phyloP scores from a whole-genome alignment of 2,797 vertebrate genomes.

The Brachyrhaphis roseni region DNA sequence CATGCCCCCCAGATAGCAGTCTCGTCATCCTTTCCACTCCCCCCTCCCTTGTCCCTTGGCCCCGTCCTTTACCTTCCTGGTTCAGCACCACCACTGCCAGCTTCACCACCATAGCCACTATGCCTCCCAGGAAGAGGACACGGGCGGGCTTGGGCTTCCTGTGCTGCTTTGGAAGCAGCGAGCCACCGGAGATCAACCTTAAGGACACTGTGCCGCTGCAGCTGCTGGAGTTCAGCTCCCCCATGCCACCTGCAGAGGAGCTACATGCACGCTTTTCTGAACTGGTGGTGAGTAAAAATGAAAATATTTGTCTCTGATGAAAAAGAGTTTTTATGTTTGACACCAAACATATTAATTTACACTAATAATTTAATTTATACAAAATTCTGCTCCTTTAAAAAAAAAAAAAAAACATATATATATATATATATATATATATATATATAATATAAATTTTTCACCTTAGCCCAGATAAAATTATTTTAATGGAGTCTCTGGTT shows the following conservation, averaged over 20 bases:
- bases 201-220: conserved; percentile 94
- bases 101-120: conserved; percentile 69
- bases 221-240: conserved; percentile 93
- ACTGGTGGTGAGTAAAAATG: conserved; percentile 90
- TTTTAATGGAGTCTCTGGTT: not conserved
- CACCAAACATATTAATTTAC: not conserved
- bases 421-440: too few relatives aligned
- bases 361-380: not conserved
- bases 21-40: conserved; percentile 58
- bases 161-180: conserved; percentile 92
- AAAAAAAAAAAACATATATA: too few relatives aligned
- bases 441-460: not conserved
- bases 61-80: conserved; percentile 55
- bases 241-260: conserved; percentile 92
- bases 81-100: conserved; percentile 47
- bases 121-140: conserved; percentile 95
- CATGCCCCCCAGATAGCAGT: conserved; percentile 90
- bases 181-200: conserved; percentile 95
- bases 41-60: conserved; percentile 58
- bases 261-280: conserved; percentile 94
- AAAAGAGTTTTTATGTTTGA: too few relatives aligned
- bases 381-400: not conserved
- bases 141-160: conserved; percentile 93
- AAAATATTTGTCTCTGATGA: not conserved
- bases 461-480: not conserved